Evolutionary conservation across 2,888 invertebrate species (phyloP).

Genomic region (Acrobeloides nanus): DNA sequence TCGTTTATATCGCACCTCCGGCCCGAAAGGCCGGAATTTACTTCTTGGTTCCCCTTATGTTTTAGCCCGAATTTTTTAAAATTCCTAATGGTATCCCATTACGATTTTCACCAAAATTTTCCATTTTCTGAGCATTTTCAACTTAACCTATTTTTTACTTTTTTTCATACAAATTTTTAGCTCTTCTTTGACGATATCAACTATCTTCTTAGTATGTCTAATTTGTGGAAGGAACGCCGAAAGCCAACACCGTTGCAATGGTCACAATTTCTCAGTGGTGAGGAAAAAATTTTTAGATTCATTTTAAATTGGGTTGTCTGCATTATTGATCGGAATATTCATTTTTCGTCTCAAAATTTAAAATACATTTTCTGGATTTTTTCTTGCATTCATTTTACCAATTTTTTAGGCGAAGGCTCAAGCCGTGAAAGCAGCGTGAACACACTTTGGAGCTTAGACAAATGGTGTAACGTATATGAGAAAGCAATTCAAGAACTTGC

Average conservation of each 20-base stretch:
- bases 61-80: too few species aligned
- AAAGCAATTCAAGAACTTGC: constrained; percentile 33
- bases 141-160: too few species aligned
- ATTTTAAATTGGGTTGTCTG: too few species aligned
- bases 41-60: too few species aligned
- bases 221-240: constrained; percentile 80
- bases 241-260: constrained; percentile 70
- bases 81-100: constrained; percentile 3
- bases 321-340: too few species aligned
- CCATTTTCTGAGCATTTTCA: constrained; percentile 6
- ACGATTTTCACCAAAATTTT: constrained; percentile 7
- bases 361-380: constrained; percentile 1
- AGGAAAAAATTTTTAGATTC: too few species aligned
- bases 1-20: not conserved
- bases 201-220: constrained; percentile 84
- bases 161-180: constrained; percentile 55
- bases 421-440: constrained; percentile 43
- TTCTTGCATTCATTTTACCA: constrained; percentile 1
- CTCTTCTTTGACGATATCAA: constrained; percentile 88
- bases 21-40: too few species aligned
- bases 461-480: constrained; percentile 57
- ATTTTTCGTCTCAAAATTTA: not conserved
- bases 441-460: constrained; percentile 31
- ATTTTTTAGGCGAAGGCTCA: constrained; percentile 4
- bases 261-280: too few species aligned